Evolutionary conservation across 2,888 invertebrate genomes (phyloP).

Genomic region (Amphiduros pacificus): DNA sequence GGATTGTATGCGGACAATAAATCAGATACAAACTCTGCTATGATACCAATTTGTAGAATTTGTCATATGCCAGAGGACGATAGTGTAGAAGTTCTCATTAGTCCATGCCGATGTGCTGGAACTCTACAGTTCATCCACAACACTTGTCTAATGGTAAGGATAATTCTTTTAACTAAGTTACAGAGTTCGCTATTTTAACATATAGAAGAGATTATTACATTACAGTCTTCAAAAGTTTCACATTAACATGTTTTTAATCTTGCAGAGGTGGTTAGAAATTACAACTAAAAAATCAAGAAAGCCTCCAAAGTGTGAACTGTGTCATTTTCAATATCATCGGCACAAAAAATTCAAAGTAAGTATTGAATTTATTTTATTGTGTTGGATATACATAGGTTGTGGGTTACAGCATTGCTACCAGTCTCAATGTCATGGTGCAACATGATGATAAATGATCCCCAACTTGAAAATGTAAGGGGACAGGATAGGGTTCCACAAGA

Average conservation of each 20-base stretch:
- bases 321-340: slow-evolving; percentile 63
- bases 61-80: slow-evolving; percentile 60
- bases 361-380: not conserved
- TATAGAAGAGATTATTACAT: not conserved
- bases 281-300: slow-evolving; percentile 61
- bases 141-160: slow-evolving; percentile 62
- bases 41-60: slow-evolving; percentile 62
- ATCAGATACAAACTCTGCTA: slow-evolving; percentile 27
- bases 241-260: not conserved
- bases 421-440: not conserved
- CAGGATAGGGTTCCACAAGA: too few relatives aligned
- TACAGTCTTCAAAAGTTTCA: not conserved
- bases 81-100: slow-evolving; percentile 58
- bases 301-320: slow-evolving; percentile 64
- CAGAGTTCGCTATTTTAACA: not conserved
- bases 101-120: slow-evolving; percentile 65
- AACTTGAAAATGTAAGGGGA: too few relatives aligned
- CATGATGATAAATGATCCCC: not conserved
- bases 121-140: slow-evolving; percentile 64
- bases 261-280: slow-evolving; percentile 65
- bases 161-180: not conserved
- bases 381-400: too few relatives aligned
- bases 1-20: too few relatives aligned
- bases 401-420: too few relatives aligned
- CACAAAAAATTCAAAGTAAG: slow-evolving; percentile 63